These are phyloP conservation scores for Ispidina picta DNA, from an alignment of 2,797 vertebrate species.

Conservation along the genomic window DNA sequence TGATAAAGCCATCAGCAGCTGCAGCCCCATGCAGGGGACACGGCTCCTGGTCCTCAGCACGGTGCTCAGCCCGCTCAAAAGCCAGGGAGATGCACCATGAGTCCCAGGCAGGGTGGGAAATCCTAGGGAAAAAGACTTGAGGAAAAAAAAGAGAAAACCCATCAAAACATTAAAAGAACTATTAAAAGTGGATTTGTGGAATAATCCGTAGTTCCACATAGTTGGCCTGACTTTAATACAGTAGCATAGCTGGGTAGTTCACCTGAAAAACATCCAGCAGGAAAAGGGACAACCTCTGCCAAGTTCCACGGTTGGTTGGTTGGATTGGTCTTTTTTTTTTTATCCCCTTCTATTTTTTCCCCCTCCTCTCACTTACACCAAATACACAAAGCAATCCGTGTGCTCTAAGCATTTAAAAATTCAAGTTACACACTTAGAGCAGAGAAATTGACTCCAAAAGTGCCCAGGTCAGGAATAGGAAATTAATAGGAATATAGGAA, in stretches of 20 bases:
- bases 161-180: slow-evolving; percentile 2
- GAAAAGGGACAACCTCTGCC: neutral
- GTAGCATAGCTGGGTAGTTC: slow-evolving; percentile 20
- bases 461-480: neutral
- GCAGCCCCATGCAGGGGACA: neutral
- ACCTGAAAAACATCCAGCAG: slow-evolving; percentile 58
- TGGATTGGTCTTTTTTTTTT: neutral
- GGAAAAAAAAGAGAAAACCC: neutral
- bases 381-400: neutral
- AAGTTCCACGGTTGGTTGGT: neutral
- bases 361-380: neutral
- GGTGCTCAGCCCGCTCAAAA: neutral
- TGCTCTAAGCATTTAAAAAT: neutral
- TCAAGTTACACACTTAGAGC: neutral
- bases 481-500: neutral
- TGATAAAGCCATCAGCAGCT: slow-evolving; percentile 71
- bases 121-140: slow-evolving; percentile 31
- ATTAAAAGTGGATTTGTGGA: slow-evolving; percentile 37
- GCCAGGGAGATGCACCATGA: slow-evolving; percentile 10
- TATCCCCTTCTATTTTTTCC: neutral
- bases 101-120: neutral
- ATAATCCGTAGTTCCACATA: slow-evolving; percentile 33
- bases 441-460: neutral
- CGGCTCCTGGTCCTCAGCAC: neutral
- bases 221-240: slow-evolving; percentile 25